Base-by-base conservation (phyloP, 2,888 invertebrate genomes). In the Xestia rhomboidea region DNA sequence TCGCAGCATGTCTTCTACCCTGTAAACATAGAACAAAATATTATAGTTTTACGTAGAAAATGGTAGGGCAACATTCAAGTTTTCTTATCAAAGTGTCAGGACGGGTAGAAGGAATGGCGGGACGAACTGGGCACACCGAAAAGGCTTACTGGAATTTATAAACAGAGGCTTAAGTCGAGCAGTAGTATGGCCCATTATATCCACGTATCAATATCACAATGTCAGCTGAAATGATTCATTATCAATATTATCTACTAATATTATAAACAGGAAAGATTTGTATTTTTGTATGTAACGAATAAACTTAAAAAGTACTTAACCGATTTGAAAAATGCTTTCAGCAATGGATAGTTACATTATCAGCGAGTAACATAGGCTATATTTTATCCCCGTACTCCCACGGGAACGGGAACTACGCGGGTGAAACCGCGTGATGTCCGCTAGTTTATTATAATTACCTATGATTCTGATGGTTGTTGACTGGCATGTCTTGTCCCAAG, bases 401-500 rank as follows among this genome's bases (percentile, higher is more conserved):
- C n/a, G n/a, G n/a, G n/a, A n/a, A n/a, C n/a, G n/a, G n/a, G n/a
- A n/a, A n/a, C n/a, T n/a, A n/a, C n/a, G n/a, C n/a, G n/a, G n/a
- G n/a, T n/a, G n/a, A n/a, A n/a, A n/a, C n/a, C n/a, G n/a, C n/a
- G n/a, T n/a, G n/a, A n/a, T n/a, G n/a, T n/a, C n/a, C n/a, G n/a
- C n/a, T n/a, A n/a, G n/a, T 13, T 34, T 15, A 21, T 2, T 3
- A 0, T 38, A 46, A 2, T 78, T 89, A 97, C 97, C 96, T 95
- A 85, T 95, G 95, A 87, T 93, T 95, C 83, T 94, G 94, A 81
- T 96, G 96, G 86, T 96, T 96, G 73, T 93, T 95, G 60, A 96
- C 93, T 73, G 96, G 96, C 82, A 98, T 98, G 79, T 98, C 99
- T 95, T 98, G 98, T 1, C 99, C 99, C 72, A 99, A 93, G 0